Conservation (phyloP, 2,113 vertebrate species). For the Pseudopipra pipra region DNA sequence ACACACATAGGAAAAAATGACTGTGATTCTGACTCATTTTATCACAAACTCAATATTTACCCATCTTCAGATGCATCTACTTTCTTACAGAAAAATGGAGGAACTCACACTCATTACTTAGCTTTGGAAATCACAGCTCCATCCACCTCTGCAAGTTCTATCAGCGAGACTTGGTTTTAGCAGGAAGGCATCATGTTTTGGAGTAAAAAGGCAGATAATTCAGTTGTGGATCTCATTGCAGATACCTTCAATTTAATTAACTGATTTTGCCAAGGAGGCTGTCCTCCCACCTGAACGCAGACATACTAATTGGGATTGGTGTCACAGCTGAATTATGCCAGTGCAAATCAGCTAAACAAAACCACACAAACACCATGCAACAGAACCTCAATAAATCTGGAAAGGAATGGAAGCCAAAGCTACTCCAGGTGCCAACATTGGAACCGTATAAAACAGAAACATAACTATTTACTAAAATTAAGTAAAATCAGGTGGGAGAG, state of each 20-base stretch:
- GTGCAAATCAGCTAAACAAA: background rate
- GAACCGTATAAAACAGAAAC: background rate
- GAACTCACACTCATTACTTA: background rate
- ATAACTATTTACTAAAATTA: background rate
- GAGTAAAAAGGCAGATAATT: background rate
- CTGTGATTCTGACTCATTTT: background rate
- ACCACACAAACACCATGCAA: background rate
- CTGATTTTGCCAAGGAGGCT: background rate
- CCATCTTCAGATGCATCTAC: background rate
- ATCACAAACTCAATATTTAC: background rate
- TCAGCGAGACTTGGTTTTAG: background rate
- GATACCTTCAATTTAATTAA: background rate
- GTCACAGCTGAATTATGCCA: background rate
- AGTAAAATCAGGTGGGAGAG: background rate
- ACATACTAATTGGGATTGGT: no score
- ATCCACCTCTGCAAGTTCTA: background rate
- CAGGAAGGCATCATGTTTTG: background rate
- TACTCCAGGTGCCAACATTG: accelerated
- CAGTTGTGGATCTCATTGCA: background rate
- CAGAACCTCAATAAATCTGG: background rate
- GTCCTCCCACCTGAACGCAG: background rate
- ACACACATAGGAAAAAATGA: background rate
- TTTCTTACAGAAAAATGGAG: background rate
- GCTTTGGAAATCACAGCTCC: background rate
- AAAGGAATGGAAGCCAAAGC: background rate